Base-by-base conservation (phyloP, 2,888 invertebrate species). In the Ornithoptera priamus region DNA sequence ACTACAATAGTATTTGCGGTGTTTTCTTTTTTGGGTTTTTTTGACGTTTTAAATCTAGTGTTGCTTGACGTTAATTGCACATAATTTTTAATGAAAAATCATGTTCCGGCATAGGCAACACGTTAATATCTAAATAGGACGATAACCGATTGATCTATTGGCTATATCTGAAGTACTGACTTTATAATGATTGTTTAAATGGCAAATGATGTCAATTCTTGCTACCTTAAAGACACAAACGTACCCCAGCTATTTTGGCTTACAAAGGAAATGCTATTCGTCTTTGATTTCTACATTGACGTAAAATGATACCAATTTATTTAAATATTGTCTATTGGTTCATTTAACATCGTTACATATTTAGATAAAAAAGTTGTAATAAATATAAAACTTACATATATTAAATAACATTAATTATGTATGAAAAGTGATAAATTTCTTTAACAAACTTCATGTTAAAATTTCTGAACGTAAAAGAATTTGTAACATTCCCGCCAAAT, bases 21-120 rank as follows among this genome's bases (percentile, higher is more conserved):
- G 66, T 66, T 69, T 70, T 69, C 88, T 86, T 88, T 90, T 87
- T 86, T 85, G 78, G 77, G 79, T 78, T 82, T 86, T 87, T 89
- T 91, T 92, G 92, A 92, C 92, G 85, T 90, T 90, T 90, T 84
- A 85, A 86, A 88, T 86, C 84, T 83, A 86, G 91, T 90, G 91
- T 90, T 91, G 90, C 90, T 87, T 82, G 81, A 87, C 86, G 85
- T 85, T 91, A 89, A 89, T 91, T 89, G 86, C 85, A 84, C 86
- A 86, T 88, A 85, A 86, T 84, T 85, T 83, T 82, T 82, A 85
- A 73, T 75, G 73, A 77, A 78, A 78, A 73, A 79, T 76, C 70
- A 73, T 74, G 76, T 82, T 78, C 78, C 79, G 79, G 80, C 80
- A 80, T 81, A 78, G 76, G 75, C 76, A 76, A 72, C 70, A 75